Conservation (phyloP, 2,888 invertebrate species). For the Allolobophora icterica region DNA sequence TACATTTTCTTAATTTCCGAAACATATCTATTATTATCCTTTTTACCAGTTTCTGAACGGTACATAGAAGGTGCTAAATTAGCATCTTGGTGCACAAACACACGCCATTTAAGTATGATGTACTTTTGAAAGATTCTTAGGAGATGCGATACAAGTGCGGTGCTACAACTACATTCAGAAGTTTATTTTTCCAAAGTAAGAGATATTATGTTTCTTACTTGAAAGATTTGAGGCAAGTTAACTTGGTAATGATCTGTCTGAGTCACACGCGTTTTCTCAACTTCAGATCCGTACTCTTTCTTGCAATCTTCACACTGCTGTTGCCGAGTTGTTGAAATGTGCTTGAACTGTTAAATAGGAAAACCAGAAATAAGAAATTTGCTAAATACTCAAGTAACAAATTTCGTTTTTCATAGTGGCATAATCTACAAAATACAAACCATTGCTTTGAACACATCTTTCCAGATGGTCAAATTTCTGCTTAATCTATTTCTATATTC, state of each 20-base stretch:
- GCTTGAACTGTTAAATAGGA: conserved; percentile 72
- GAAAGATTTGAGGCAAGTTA: conserved; percentile 67
- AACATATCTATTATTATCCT: no score
- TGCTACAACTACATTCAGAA: neutral
- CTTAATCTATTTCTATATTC: neutral
- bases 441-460: no score
- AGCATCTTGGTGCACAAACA: no score
- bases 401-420: neutral
- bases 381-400: neutral
- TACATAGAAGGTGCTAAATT: no score
- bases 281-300: conserved; percentile 93
- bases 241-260: conserved; percentile 65
- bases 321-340: conserved; percentile 83
- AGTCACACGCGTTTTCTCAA: conserved; percentile 91
- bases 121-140: no score
- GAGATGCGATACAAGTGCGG: no score
- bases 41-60: no score
- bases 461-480: no score
- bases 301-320: conserved; percentile 95
- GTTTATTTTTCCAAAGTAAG: neutral
- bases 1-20: no score
- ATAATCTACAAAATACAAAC: neutral
- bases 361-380: neutral
- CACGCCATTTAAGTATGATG: no score
- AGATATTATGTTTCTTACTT: conserved; percentile 56